These are phyloP conservation scores for Agrotis ipsilon DNA, from an alignment of 2,888 invertebrate genomes.

Conservation along the genomic window DNA sequence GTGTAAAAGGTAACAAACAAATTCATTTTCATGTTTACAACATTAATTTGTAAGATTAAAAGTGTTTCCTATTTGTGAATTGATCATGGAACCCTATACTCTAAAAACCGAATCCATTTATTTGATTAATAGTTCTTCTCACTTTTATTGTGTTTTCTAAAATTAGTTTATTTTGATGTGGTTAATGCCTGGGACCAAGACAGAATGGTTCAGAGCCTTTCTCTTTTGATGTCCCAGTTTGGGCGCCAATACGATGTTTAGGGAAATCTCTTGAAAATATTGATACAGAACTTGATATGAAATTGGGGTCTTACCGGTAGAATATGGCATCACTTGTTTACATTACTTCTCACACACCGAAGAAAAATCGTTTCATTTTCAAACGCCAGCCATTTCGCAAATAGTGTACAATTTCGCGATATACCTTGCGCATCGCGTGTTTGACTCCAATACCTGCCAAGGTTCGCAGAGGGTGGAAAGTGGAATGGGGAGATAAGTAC, in stretches of 20 bases:
- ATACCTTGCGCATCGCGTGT: conserved; percentile 56
- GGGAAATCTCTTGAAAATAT: background rate
- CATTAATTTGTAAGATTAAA: no score
- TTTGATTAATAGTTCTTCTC: no score
- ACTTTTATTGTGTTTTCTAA: no score
- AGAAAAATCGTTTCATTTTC: conserved; percentile 3
- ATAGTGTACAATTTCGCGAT: conserved; percentile 39
- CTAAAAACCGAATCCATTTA: no score
- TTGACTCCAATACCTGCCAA: conserved; percentile 44
- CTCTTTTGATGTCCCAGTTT: background rate
- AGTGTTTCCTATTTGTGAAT: no score
- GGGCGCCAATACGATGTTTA: conserved; percentile 24
- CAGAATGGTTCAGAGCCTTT: no score
- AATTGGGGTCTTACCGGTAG: no score
- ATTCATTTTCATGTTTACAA: no score
- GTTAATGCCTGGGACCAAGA: no score
- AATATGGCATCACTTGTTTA: background rate
- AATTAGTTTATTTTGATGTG: no score
- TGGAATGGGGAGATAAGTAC: conserved; percentile 42
- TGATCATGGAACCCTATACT: no score
- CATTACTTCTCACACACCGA: background rate
- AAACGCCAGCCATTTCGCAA: conserved; percentile 30
- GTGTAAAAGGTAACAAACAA: no score
- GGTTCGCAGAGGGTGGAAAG: conserved; percentile 33
- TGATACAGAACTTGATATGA: background rate